Base-by-base conservation (phyloP, 2,888 invertebrate species). In the Aleiodes leptofemur region DNA sequence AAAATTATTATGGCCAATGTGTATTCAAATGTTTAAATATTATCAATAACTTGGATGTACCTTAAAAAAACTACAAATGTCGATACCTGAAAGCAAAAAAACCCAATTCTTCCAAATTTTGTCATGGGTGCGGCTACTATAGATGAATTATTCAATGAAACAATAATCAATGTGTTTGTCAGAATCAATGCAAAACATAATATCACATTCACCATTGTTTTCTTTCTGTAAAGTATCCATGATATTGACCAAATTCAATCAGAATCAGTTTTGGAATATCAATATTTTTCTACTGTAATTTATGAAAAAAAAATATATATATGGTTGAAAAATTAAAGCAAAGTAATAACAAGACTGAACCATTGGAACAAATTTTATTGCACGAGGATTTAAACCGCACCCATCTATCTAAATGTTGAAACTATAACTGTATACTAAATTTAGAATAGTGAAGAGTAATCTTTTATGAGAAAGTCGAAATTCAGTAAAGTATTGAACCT, bases 271-370 rank as follows among this genome's bases (percentile, higher is more conserved):
- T 70, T 56, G 55, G 43, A 13, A 43, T 56, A 73, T 66, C 66
- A 68, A 43, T 74, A 74, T 74, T 74, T 74, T 74, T 74, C 61
- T 74, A 74, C 43, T 43, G 9, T 16, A 64, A 16, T 64, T 43
- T 64, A 14, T 64, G 16, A 43, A 9, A 43, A n/a, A 11, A 64
- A 48, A 1, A 69, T 11, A 1, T 34, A 34, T 34, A 70, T 70
- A 38, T 70, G n/a, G 38, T 43, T 9, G 9, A 34, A 51, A 38
- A 14, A 7, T 34, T 29, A 5, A 59, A 59, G 23, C 59, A 43
- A 8, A 16, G 51, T 14, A 48, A 53, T 55, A 50, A 53, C 69
- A 69, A 74, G 74, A 74, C 69, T 74, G 74, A 74, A 64, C 14
- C 43, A 14, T 14, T 14, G 14, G 13, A 53, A 69, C 50, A 72